These are phyloP conservation scores for Crematogaster levior DNA, from an alignment of 2,888 invertebrate genomes.

Conservation along the genomic window DNA sequence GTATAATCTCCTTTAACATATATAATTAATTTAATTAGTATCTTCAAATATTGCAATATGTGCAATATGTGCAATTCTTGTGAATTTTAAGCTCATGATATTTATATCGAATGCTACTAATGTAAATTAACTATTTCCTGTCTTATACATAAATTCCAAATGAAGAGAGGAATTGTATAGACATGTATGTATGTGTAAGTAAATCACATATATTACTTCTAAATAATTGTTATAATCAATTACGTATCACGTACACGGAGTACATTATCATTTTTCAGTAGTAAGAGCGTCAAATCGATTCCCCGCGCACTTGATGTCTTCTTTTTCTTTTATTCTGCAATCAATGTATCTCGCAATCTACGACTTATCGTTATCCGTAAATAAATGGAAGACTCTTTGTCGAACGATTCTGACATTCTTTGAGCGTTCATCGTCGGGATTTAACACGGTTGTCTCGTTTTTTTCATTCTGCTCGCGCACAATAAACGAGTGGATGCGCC, in stretches of 20 bases:
- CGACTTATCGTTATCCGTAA: conserved; percentile 17
- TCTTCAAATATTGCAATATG: neutral
- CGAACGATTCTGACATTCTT: neutral
- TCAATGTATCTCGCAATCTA: neutral
- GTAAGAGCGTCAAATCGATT: conserved; percentile 6
- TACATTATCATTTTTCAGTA: neutral
- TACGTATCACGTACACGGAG: neutral
- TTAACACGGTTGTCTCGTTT: conserved; percentile 41
- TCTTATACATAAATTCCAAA: too few species aligned
- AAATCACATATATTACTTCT: neutral
- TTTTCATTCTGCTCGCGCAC: conserved; percentile 30
- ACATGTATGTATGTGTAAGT: too few species aligned
- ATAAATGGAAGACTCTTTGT: conserved; percentile 18
- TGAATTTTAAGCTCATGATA: neutral
- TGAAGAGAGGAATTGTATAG: too few species aligned
- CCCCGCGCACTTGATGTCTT: too few species aligned
- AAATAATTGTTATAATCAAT: neutral
- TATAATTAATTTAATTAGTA: conserved; percentile 13
- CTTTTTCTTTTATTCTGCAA: neutral
- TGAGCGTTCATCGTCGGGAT: conserved; percentile 9
- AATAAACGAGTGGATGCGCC: conserved; percentile 20
- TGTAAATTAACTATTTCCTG: too few species aligned
- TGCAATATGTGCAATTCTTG: neutral
- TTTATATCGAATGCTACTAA: too few species aligned
- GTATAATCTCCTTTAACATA: neutral